A percentile compares a stretch with the other conserved stretches of the same genome.
Evolutionary conservation across 2,888 invertebrate genomes (phyloP).

Genomic region (Psylliodes chrysocephalus): DNA sequence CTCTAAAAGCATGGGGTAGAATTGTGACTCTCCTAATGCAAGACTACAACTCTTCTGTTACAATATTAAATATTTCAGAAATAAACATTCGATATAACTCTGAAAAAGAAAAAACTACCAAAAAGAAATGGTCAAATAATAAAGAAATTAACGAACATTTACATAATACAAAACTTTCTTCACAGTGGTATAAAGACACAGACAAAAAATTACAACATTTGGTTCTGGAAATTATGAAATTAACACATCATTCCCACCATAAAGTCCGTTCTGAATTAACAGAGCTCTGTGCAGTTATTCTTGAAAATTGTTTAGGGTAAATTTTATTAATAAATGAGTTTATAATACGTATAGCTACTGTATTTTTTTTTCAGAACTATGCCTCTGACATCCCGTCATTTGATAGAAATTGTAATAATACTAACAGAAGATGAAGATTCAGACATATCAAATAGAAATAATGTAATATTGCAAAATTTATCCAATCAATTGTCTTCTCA

Average conservation of each 20-base stretch:
- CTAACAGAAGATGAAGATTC: conserved; percentile 74
- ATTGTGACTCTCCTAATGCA: conserved; percentile 64
- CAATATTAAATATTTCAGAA: conserved; percentile 35
- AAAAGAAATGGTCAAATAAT: conserved; percentile 51
- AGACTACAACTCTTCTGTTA: conserved; percentile 57
- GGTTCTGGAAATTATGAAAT: conserved; percentile 65
- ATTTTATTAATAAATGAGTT: too few relatives aligned
- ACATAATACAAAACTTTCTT: conserved; percentile 61
- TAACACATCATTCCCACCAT: conserved; percentile 71
- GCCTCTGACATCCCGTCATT: conserved; percentile 69
- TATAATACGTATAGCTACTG: too few relatives aligned
- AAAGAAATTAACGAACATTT: conserved; percentile 61
- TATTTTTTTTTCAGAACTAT: conserved; percentile 67
- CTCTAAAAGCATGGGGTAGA: conserved; percentile 64
- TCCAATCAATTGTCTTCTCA: conserved; percentile 61
- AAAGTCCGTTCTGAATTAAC: conserved; percentile 73
- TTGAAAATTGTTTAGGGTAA: conserved; percentile 71
- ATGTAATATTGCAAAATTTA: conserved; percentile 60
- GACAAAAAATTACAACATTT: conserved; percentile 69
- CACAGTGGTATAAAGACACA: conserved; percentile 70
- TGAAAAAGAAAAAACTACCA: neutral
- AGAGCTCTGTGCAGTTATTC: conserved; percentile 68
- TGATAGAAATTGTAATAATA: conserved; percentile 75
- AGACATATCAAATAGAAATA: conserved; percentile 66
- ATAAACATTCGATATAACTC: neutral